Evolutionary conservation across 1,140 invertebrate genomes (phyloP), one percentile per base, ranked within the genome.

Genomic region (Gerris buenoi): DNA sequence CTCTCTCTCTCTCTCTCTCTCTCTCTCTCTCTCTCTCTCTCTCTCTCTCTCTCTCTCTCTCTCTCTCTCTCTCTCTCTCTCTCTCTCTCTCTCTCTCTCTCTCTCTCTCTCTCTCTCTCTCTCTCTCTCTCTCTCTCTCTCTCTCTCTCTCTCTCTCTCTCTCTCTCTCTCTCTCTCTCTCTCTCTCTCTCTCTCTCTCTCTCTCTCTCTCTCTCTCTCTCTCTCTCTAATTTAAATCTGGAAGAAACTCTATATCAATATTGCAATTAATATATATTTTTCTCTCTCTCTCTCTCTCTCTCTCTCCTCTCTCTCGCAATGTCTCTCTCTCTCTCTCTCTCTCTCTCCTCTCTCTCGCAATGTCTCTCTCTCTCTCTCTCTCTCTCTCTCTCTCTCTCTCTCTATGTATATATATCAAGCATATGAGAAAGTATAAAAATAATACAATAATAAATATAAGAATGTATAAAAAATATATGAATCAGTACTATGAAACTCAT

Each of bases 301-400:
- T 60, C 5, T 60, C 5, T 60, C n/a, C 1, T 62, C 60, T 62
- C 23, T 62, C 59, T 60, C 59, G 15, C 59, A 13, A 15, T 13
- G 15, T 13, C 59, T 60, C 59, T 60, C 59, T 60, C 59, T 60
- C 59, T 60, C 59, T 60, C 59, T 60, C 59, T 60, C 59, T 60
- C 59, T 60, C 59, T 60, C 5, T 60, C 5, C 23, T 62, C 59
- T 60, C 59, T 60, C 59, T 60, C 59, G 3, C 59, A 13, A 15
- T 13, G 15, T 60, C 59, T 60, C 59, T 60, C 59, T 60, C 59
- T 60, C 59, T 60, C 59, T 60, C 59, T 60, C 59, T 60, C 59
- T 60, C 59, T 60, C 5, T 60, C 5, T 60, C 5, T 60, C 5
- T 60, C 5, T 60, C 5, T 60, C n/a, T n/a, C n/a, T n/a, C n/a